Base-by-base conservation (phyloP, 2,113 vertebrate genomes). In the Boleophthalmus pectinirostris region DNA sequence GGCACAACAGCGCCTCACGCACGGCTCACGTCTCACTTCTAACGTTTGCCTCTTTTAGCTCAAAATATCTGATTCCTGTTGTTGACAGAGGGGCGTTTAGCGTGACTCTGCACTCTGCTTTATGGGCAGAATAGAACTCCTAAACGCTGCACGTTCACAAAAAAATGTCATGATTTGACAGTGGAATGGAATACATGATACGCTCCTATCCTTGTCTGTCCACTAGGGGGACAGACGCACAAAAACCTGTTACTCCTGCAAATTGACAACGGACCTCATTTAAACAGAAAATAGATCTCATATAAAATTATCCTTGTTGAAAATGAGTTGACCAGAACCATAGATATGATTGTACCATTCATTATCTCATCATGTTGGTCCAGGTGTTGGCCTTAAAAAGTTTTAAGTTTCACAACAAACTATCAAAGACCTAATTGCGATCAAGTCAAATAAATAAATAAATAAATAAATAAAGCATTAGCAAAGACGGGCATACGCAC, bases 151-250 rank as follows among this genome's bases (percentile, higher is more conserved):
- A 60, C 13, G 23, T 63, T 63, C 29, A 63, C 35, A 38, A 63
- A 58, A n/a, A 25, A 15, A 16, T 35, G 60, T n/a, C 43, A 24
- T 14, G 65, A 25, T 46, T 23, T 66, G 21, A 66, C n/a, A 23
- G 21, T 45, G 61, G 61, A 66, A 18, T 45, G 16, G 60, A 45
- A 16, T 65, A 20, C 38, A 10, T 20, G 21, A 35, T 23, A 3
- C 12, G 10, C n/a, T 21, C 21, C 12, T 38, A 1, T 38, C 38
- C 38, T 21, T 4, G 13, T n/a, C 23, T 74, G 46, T 58, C 87
- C 89, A 84, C 79, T 63, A 89, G 89, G 75, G 84, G 89, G 87
- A 79, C 75, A 75, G 49, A 35, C 7, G 0, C 16, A 54, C 63
- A 49, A 8, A 33, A 18, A 61, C 29, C 23, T 14, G 21, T 25